Conservation (phyloP, 2,797 vertebrate genomes). For the Glyptemys insculpta region DNA sequence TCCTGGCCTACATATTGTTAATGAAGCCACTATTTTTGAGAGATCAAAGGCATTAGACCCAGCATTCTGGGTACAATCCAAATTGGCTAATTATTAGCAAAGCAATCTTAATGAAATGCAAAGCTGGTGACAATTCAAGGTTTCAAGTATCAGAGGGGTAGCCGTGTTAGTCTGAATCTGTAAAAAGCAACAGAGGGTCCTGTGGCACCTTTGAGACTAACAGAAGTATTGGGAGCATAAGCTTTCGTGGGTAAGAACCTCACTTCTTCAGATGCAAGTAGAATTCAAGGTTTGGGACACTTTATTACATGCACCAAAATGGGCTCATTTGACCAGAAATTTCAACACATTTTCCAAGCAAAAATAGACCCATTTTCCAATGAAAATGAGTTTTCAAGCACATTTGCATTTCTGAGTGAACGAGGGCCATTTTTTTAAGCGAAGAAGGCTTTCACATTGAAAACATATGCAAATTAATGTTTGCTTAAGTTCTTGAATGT, state of each 20-base stretch:
- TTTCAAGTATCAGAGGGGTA: no score
- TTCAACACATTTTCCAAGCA: slow-evolving; percentile 38
- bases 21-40: slow-evolving; percentile 20
- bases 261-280: no score
- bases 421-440: slow-evolving; percentile 24
- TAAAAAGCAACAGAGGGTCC: no score
- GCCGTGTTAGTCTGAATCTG: no score
- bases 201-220: no score
- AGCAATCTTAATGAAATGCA: slow-evolving; percentile 50
- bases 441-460: slow-evolving; percentile 41
- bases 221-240: no score
- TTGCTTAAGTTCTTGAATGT: background rate
- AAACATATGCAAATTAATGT: slow-evolving; percentile 34
- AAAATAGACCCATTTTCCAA: background rate
- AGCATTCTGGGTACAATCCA: slow-evolving; percentile 47
- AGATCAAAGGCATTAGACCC: slow-evolving; percentile 30
- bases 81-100: slow-evolving; percentile 55
- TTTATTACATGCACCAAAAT: slow-evolving; percentile 60
- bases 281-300: slow-evolving; percentile 20
- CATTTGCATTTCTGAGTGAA: slow-evolving; percentile 23
- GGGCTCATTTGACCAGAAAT: slow-evolving; percentile 54
- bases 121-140: slow-evolving; percentile 42
- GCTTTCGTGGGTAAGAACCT: no score
- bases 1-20: background rate
- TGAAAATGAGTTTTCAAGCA: background rate